Conservation (phyloP, 2,888 invertebrate genomes). For the Clitarchus hookeri region DNA sequence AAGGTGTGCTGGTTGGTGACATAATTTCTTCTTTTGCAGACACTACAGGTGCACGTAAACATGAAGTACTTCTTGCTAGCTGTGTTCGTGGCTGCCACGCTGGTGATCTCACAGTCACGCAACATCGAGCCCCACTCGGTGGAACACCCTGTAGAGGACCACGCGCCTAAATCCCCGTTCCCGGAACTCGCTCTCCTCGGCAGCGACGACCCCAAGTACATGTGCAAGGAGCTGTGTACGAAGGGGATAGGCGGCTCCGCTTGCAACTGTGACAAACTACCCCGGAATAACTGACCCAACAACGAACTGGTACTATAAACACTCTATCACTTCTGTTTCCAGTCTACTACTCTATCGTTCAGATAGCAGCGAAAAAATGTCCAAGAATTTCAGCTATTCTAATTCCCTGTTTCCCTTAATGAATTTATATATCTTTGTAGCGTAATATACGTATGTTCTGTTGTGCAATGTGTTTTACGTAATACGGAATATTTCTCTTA, state of each 20-base stretch:
- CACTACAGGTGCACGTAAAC: neutral
- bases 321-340: too few relatives aligned
- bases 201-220: slow-evolving; percentile 62
- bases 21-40: neutral
- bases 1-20: too few relatives aligned
- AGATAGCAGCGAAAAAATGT: too few relatives aligned
- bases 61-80: neutral
- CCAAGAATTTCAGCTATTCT: too few relatives aligned
- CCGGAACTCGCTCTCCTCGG: neutral
- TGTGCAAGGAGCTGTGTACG: slow-evolving; percentile 69
- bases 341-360: too few relatives aligned
- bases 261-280: slow-evolving; percentile 74
- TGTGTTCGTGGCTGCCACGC: neutral
- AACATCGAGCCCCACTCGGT: neutral
- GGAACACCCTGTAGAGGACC: neutral
- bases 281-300: slow-evolving; percentile 47
- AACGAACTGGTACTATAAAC: too few relatives aligned
- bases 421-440: too few relatives aligned
- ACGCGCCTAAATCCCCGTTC: neutral
- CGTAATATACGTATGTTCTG: too few relatives aligned
- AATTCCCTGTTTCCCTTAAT: too few relatives aligned
- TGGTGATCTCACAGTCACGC: neutral
- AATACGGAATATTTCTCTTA: too few relatives aligned
- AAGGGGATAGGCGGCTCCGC: slow-evolving; percentile 75
- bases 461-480: too few relatives aligned